Evolutionary conservation across 2,888 invertebrate genomes (phyloP).

Genomic region (Myopa tessellatipennis): DNA sequence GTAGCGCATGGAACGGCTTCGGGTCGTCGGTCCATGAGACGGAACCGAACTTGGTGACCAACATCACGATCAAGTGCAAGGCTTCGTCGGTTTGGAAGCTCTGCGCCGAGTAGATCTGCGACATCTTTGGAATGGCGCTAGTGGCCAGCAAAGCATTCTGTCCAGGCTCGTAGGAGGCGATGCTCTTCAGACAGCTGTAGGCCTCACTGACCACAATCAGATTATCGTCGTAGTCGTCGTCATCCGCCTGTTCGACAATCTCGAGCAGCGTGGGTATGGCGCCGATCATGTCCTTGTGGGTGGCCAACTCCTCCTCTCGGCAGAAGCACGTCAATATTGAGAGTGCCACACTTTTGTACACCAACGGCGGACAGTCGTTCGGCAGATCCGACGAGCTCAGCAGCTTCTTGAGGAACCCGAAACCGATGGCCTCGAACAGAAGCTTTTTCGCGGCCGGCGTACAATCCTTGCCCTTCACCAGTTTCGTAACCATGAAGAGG

Average conservation of each 20-base stretch:
- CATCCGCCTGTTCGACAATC: constrained; percentile 86
- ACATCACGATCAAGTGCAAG: constrained; percentile 80
- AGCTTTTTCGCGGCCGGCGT: constrained; percentile 80
- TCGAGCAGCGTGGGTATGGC: constrained; percentile 86
- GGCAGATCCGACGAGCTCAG: constrained; percentile 81
- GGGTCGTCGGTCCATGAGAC: constrained; percentile 83
- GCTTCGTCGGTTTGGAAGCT: constrained; percentile 92
- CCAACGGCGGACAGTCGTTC: constrained; percentile 87
- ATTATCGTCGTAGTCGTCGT: constrained; percentile 86
- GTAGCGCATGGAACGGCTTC: constrained; percentile 82
- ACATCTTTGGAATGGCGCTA: constrained; percentile 84
- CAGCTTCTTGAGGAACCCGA: constrained; percentile 84
- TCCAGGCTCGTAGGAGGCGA: constrained; percentile 82
- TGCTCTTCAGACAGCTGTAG: constrained; percentile 84
- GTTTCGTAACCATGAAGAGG: constrained; percentile 90
- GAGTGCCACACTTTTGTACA: constrained; percentile 91
- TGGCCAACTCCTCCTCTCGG: constrained; percentile 81
- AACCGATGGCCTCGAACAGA: constrained; percentile 90
- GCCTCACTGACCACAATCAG: constrained; percentile 88
- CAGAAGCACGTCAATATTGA: constrained; percentile 90
- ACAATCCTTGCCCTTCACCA: constrained; percentile 86
- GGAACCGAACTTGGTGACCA: constrained; percentile 79
- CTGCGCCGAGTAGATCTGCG: constrained; percentile 87
- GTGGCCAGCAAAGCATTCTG: constrained; percentile 82
- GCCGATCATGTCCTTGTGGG: constrained; percentile 84